Base-by-base conservation (phyloP, 1,140 invertebrate genomes). In the Euura saliciscinereae region DNA sequence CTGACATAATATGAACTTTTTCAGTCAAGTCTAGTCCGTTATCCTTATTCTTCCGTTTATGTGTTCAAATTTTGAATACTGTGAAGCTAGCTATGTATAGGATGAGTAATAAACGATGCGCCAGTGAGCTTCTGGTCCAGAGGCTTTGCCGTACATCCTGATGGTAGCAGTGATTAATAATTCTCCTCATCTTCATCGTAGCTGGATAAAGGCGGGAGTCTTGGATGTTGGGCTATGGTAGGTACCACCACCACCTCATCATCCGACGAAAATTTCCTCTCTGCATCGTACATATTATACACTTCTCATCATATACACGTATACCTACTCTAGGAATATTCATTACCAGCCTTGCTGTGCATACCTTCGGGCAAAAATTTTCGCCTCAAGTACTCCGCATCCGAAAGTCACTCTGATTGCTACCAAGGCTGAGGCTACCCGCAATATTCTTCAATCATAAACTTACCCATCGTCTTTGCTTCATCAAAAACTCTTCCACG, bases 141-240 rank as follows among this genome's bases (percentile, higher is more conserved):
- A 78, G 82, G 79, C 84, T 85, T 86, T 85, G 86, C 85, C 84
- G 85, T 82, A 86, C 85, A 81, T 80, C 74, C 73, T 79, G 8
- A 8, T 2, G n/a, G 51, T 8, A 59, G 78, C 77, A n/a, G 80
- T 85, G 84, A 86, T 86, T 86, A 86, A 86, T 86, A 86, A 86
- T 84, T 83, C 75, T 73, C 78, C 73, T 73, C 51, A 59, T 59
- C 51, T 59, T 59, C 51, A n/a, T n/a, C 51, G n/a, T 59, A 59
- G 51, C 5, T 8, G n/a, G n/a, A n/a, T n/a, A n/a, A n/a, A n/a
- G n/a, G n/a, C n/a, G n/a, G 51, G 8, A 10, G 51, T n/a, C 51
- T 59, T 59, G n/a, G 51, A 59, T 59, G 8, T 59, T 10, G 8
- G 51, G 8, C n/a, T 59, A 59, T 5, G n/a, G n/a, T n/a, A n/a